Conservation (phyloP, 2,113 vertebrate species). For the Solea solea region DNA sequence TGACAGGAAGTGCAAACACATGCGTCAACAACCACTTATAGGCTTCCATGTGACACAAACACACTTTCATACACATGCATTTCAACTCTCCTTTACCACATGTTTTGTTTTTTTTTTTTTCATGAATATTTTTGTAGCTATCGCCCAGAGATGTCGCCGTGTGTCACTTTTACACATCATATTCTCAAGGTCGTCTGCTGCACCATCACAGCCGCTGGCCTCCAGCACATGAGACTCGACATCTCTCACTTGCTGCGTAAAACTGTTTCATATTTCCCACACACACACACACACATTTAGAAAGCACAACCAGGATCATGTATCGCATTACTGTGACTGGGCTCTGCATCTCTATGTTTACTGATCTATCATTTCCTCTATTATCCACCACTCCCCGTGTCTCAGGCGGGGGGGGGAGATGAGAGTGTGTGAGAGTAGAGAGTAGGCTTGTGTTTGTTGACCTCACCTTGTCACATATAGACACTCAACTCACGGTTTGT, state of each 20-base stretch:
- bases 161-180: slow-evolving; percentile 44
- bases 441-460: slow-evolving; percentile 4
- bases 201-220: slow-evolving; percentile 57
- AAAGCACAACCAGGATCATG: slow-evolving; percentile 17
- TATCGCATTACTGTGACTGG: slow-evolving; percentile 52
- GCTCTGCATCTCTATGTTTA: slow-evolving; percentile 39
- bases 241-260: slow-evolving; percentile 32
- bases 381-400: slow-evolving; percentile 45
- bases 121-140: not conserved
- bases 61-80: not conserved
- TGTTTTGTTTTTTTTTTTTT: not conserved
- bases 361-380: slow-evolving; percentile 58
- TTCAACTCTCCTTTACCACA: not conserved
- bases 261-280: slow-evolving; percentile 46
- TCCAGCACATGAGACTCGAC: slow-evolving; percentile 33
- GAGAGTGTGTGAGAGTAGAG: not conserved
- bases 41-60: not conserved
- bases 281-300: not conserved
- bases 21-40: slow-evolving; percentile 13
- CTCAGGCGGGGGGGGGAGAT: slow-evolving; percentile 14
- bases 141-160: not conserved
- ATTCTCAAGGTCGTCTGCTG: slow-evolving; percentile 61
- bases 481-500: not conserved
- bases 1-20: slow-evolving; percentile 12
- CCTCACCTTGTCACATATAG: slow-evolving; percentile 3